Percentiles rank a stretch among this genome's conserved stretches.
Conservation (phyloP, 2,888 invertebrate genomes). For the Helobdella robusta region DNA sequence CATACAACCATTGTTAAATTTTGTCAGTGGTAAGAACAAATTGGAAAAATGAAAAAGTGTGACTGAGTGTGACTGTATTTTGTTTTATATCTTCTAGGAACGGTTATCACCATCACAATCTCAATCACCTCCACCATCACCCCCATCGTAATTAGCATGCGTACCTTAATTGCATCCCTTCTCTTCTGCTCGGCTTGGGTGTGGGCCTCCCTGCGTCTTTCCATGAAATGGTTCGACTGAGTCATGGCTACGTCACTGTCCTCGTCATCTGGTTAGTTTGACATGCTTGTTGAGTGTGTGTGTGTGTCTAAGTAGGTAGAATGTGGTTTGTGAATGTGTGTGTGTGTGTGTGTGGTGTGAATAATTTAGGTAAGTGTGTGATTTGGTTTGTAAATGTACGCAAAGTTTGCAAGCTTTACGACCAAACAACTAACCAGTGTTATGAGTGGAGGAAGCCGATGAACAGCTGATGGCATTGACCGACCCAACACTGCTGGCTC, state of each 20-base stretch:
- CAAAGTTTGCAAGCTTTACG: too few species aligned
- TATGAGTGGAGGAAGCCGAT: slow-evolving; percentile 47
- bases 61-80: too few species aligned
- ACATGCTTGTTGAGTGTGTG: background rate
- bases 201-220: slow-evolving; percentile 83
- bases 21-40: too few species aligned
- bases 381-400: too few species aligned
- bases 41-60: too few species aligned
- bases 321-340: too few species aligned
- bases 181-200: slow-evolving; percentile 93
- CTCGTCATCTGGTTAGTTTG: slow-evolving; percentile 43
- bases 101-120: too few species aligned
- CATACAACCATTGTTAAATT: slow-evolving; percentile 4
- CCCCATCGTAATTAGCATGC: too few species aligned
- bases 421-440: slow-evolving; percentile 39
- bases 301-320: background rate
- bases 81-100: too few species aligned
- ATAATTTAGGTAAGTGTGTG: too few species aligned
- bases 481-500: slow-evolving; percentile 44
- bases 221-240: slow-evolving; percentile 74
- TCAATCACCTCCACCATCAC: too few species aligned
- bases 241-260: slow-evolving; percentile 53
- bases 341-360: too few species aligned
- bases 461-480: slow-evolving; percentile 44
- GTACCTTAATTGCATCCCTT: slow-evolving; percentile 78